phyloP scores from a whole-genome alignment of 2,113 vertebrate genomes.

The Rhizomys pruinosus region DNA sequence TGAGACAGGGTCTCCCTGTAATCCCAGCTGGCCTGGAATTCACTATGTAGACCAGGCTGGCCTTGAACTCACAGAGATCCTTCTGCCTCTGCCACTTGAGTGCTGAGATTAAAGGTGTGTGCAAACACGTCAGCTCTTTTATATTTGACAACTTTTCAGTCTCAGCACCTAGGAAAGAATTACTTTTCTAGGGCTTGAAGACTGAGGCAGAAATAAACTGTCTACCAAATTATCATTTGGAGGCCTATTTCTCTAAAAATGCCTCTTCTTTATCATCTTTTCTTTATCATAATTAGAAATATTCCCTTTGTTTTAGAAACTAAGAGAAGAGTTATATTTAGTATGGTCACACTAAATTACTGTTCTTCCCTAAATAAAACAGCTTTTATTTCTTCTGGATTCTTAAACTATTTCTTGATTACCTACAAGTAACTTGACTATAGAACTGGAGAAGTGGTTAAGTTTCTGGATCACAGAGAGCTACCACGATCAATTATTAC shows the following conservation, averaged over 20 bases:
- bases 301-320: constrained; percentile 16
- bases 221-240: neutral
- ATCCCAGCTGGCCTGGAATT: too few species aligned
- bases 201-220: neutral
- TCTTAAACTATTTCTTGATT: constrained; percentile 30
- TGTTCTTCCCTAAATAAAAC: constrained; percentile 13
- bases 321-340: constrained; percentile 24
- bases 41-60: too few species aligned
- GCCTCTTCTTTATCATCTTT: neutral
- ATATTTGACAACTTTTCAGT: neutral
- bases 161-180: neutral
- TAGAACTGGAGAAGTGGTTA: neutral
- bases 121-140: too few species aligned
- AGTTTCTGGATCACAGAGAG: neutral
- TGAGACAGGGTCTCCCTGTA: too few species aligned
- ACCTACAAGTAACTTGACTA: neutral
- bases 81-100: too few species aligned
- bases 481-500: constrained; percentile 28
- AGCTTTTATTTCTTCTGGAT: constrained; percentile 43
- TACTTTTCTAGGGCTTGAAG: constrained; percentile 18
- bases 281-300: constrained; percentile 12
- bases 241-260: constrained; percentile 15
- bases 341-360: neutral
- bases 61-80: too few species aligned
- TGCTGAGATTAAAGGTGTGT: too few species aligned